Percentiles rank a stretch among this genome's conserved stretches.
Evolutionary conservation across 2,888 invertebrate species (phyloP).

Genomic region (Esperia sulphurella): DNA sequence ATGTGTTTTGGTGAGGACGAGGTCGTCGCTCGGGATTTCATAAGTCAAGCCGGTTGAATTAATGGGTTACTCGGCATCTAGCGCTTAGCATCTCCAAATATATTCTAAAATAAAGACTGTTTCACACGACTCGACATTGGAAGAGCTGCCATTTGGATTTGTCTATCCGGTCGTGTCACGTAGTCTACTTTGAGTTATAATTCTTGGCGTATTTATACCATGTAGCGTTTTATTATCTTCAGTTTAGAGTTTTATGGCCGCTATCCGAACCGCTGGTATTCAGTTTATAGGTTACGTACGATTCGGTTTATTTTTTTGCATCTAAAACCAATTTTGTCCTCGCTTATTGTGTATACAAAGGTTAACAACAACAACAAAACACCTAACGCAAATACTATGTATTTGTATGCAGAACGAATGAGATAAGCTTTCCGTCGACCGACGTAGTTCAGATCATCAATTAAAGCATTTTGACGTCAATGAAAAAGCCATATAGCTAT

Average conservation of each 20-base stretch:
- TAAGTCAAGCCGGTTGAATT: slow-evolving; percentile 41
- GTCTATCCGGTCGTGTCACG: slow-evolving; percentile 44
- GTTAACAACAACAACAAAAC: too few relatives aligned
- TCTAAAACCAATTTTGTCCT: neutral
- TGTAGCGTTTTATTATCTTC: slow-evolving; percentile 22
- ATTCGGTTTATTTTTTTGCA: neutral
- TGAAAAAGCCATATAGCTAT: slow-evolving; percentile 37
- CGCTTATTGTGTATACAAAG: neutral
- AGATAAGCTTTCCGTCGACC: neutral
- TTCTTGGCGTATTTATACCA: slow-evolving; percentile 20
- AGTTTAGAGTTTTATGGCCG: slow-evolving; percentile 15
- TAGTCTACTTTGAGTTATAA: slow-evolving; percentile 25
- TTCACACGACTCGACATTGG: slow-evolving; percentile 37
- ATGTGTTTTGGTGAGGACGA: neutral
- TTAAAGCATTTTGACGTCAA: slow-evolving; percentile 50
- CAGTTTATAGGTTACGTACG: slow-evolving; percentile 3
- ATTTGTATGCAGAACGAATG: neutral
- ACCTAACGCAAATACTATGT: too few relatives aligned
- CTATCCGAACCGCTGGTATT: slow-evolving; percentile 6
- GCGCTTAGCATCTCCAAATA: slow-evolving; percentile 45
- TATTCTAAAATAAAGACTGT: slow-evolving; percentile 45
- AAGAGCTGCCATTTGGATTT: slow-evolving; percentile 38
- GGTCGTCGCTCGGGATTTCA: slow-evolving; percentile 31
- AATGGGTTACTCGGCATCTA: slow-evolving; percentile 37
- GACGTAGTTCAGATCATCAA: slow-evolving; percentile 22